A percentile compares a stretch with the other conserved stretches of the same genome.
phyloP scores from a whole-genome alignment of 2,113 vertebrate genomes.

The Podarcis raffonei region DNA sequence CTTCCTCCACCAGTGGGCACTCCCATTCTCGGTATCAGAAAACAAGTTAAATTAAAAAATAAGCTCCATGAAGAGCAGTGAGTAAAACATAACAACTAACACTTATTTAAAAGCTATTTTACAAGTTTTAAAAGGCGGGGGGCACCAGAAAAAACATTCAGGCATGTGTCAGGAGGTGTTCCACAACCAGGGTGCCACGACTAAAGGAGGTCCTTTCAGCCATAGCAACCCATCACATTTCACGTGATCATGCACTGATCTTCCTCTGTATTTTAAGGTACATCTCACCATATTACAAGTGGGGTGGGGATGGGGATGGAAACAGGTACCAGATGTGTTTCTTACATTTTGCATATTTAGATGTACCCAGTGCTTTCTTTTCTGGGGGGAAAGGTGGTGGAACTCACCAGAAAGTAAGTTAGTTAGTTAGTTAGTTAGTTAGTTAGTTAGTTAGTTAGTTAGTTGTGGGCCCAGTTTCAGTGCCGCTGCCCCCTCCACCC shows the following conservation, averaged over 20 bases:
- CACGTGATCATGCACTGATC: background rate
- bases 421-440: too few species aligned
- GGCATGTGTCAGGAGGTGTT: background rate
- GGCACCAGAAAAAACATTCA: background rate
- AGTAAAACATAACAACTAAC: background rate
- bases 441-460: too few species aligned
- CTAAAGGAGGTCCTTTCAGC: background rate
- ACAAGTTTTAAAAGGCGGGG: background rate
- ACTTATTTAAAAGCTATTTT: background rate
- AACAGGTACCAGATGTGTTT: background rate
- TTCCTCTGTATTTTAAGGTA: slow-evolving; percentile 3
- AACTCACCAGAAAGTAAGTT: too few species aligned
- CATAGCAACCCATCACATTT: background rate
- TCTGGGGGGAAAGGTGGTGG: too few species aligned
- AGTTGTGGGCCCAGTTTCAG: too few species aligned
- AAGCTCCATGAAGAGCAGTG: background rate
- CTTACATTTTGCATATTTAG: background rate
- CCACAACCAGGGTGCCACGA: background rate
- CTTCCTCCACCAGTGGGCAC: too few species aligned
- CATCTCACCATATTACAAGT: background rate
- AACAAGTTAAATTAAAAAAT: background rate
- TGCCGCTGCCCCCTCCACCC: too few species aligned
- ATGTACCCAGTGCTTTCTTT: too few species aligned
- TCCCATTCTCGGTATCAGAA: too few species aligned
- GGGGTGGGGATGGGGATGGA: too few species aligned